These are phyloP conservation scores for Hydrotaea cyrtoneurina DNA, from an alignment of 2,888 invertebrate genomes.

Conservation along the genomic window DNA sequence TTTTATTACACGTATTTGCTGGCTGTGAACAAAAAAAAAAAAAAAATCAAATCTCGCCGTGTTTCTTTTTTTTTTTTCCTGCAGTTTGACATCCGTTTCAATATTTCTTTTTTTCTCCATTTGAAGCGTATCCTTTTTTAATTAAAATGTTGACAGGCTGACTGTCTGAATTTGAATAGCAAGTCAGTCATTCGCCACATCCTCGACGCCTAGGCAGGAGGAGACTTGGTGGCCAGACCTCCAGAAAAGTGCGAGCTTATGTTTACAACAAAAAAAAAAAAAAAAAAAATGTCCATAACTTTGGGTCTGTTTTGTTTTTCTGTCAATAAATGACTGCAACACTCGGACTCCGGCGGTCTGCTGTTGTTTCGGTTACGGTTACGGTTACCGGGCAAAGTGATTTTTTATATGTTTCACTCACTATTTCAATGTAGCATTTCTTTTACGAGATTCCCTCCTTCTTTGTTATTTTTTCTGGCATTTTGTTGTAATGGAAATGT, in stretches of 20 bases:
- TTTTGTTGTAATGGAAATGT: conserved; percentile 30
- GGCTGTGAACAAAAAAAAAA: no score
- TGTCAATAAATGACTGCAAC: conserved; percentile 69
- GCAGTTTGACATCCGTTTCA: conserved; percentile 63
- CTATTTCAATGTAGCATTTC: neutral
- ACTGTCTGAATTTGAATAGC: conserved; percentile 66
- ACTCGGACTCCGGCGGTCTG: neutral
- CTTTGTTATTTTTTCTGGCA: conserved; percentile 2
- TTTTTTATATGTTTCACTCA: conserved; percentile 50
- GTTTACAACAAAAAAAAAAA: no score
- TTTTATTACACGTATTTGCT: conserved; percentile 72
- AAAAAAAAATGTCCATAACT: conserved; percentile 46
- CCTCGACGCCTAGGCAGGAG: neutral
- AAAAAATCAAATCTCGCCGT: no score
- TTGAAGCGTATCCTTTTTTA: conserved; percentile 80
- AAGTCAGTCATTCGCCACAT: conserved; percentile 49
- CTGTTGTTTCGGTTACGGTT: conserved; percentile 31
- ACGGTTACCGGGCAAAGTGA: conserved; percentile 54
- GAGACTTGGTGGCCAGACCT: neutral
- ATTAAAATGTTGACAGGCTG: conserved; percentile 81
- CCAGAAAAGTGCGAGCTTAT: neutral
- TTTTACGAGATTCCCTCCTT: conserved; percentile 24
- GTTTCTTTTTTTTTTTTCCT: neutral
- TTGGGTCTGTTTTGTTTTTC: conserved; percentile 60
- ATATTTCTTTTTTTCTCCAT: conserved; percentile 57